Evolutionary conservation across 2,888 invertebrate species (phyloP).

Genomic region (Pachydiplax longipennis): DNA sequence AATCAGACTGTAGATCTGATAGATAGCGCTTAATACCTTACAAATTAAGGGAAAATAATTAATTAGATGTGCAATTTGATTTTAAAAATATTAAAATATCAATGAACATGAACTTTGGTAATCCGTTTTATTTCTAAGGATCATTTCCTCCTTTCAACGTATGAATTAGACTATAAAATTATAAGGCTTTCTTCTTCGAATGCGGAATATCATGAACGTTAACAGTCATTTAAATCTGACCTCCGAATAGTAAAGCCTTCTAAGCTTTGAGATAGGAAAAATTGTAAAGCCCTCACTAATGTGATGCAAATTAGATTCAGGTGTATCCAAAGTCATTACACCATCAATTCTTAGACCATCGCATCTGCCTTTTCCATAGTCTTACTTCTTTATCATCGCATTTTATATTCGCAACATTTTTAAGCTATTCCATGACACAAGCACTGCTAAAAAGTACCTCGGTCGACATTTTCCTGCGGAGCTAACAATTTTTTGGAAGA

Average conservation of each 20-base stretch:
- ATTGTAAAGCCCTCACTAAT: neutral
- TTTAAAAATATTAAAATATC: too few relatives aligned
- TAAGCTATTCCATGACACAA: neutral
- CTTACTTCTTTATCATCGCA: neutral
- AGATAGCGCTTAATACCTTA: too few relatives aligned
- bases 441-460: neutral
- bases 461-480: neutral
- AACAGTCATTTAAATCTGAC: neutral
- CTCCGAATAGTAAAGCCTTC: neutral
- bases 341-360: neutral
- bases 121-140: too few relatives aligned
- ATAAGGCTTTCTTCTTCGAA: too few relatives aligned
- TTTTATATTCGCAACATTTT: neutral
- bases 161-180: too few relatives aligned
- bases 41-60: too few relatives aligned
- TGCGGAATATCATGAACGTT: too few relatives aligned
- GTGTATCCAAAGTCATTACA: neutral
- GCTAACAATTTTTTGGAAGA: neutral
- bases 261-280: neutral
- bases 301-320: constrained; percentile 12
- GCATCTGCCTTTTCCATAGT: neutral
- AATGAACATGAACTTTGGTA: too few relatives aligned
- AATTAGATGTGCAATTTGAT: too few relatives aligned
- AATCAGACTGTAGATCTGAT: too few relatives aligned
- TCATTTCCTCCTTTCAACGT: too few relatives aligned